Base-by-base conservation (phyloP, 2,888 invertebrate genomes). In the Mythimna vitellina region DNA sequence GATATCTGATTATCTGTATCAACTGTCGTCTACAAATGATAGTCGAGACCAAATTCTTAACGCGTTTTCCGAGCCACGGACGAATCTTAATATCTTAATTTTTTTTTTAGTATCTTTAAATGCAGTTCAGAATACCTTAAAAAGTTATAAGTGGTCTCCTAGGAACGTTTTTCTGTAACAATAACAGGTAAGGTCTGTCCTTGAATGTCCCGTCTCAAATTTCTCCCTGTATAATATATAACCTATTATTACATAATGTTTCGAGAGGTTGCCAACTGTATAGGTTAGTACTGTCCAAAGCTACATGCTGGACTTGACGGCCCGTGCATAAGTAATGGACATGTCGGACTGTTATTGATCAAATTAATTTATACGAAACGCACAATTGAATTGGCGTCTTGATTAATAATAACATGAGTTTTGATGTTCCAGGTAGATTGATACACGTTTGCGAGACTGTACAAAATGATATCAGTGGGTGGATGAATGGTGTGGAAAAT, bases 401-500 rank as follows among this genome's bases (percentile, higher is more conserved):
- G 56, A 79, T 74, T 76, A 79, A 79, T 66, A 66, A 66, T 76
- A 66, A 73, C 79, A 79, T 29, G 65, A 56, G 32, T 66, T 79
- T 56, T 1, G 54, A 56, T 66, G 74, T 79, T 22, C 35, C 54
- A 38, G 9, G 12, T 60, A 72, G 9, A 78, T 64, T 78, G 51
- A 2, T 53, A 38, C 35, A 42, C 14, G 29, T 51, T 29, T 22
- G 49, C 17, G 14, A 6, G 5, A 35, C 5, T 58, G 17, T 65
- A 56, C 4, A 25, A 14, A 35, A 10, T 32, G 22, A 35, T 7
- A 46, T 29, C 14, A 54, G 22, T 54, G 8, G 49, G 9, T n/a
- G 20, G 49, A 51, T n/a, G 49, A 8, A n/a, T 20, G 49, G 42
- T 14, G 46, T 6, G 17, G 17, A 14, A 46, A 17, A 17, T 46